These are phyloP conservation scores for Drosophila lutescens DNA, from an alignment of 2,888 invertebrate genomes.

Conservation along the genomic window DNA sequence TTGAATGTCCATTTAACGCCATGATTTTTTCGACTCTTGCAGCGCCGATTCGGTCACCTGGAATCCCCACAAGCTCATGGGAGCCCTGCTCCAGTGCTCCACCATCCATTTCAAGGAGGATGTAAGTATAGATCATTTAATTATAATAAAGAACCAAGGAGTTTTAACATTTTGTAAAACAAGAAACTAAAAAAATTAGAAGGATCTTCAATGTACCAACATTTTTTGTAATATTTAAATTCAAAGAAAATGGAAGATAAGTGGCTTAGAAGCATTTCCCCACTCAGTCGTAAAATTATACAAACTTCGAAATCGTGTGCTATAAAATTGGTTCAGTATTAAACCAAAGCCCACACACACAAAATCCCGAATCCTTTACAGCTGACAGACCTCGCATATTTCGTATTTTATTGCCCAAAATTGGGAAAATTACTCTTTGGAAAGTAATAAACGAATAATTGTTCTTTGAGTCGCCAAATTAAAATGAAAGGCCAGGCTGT, in stretches of 20 bases:
- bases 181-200: too few relatives aligned
- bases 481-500: slow-evolving; percentile 10
- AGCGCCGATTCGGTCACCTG: slow-evolving; percentile 98
- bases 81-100: slow-evolving; percentile 97
- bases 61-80: slow-evolving; percentile 99
- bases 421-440: background rate
- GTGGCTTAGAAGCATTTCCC: background rate
- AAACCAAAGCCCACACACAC: too few relatives aligned
- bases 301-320: too few relatives aligned
- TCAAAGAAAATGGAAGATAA: background rate
- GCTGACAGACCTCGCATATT: slow-evolving; percentile 1
- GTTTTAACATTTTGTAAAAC: too few relatives aligned
- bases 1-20: slow-evolving; percentile 71
- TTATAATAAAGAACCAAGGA: background rate
- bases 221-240: background rate
- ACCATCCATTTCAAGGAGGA: slow-evolving; percentile 98
- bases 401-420: slow-evolving; percentile 1
- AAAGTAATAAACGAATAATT: slow-evolving; percentile 19
- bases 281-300: background rate
- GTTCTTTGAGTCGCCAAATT: slow-evolving; percentile 4
- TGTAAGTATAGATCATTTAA: slow-evolving; percentile 87
- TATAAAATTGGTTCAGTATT: too few relatives aligned
- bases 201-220: background rate
- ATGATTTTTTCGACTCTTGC: slow-evolving; percentile 81
- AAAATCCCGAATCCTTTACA: background rate